Conservation (phyloP, 2,113 vertebrate genomes). For the Atrichornis clamosus region DNA sequence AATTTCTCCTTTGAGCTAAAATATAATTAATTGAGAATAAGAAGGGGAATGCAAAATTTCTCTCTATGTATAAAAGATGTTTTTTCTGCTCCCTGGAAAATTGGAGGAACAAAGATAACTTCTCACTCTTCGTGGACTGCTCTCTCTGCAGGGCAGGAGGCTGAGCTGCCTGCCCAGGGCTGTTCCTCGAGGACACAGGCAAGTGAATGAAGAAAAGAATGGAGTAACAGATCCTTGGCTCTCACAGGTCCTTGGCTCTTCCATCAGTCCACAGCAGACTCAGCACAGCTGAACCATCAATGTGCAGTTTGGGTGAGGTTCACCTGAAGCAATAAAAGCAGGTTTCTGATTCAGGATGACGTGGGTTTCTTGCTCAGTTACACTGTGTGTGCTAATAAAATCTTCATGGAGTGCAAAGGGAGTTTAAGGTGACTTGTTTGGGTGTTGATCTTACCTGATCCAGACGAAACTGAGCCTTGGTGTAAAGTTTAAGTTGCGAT, state of each 20-base stretch:
- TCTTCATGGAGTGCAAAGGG: neutral
- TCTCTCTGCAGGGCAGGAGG: neutral
- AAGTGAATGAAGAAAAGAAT: neutral
- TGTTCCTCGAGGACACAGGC: neutral
- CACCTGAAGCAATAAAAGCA: neutral
- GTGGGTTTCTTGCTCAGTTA: neutral
- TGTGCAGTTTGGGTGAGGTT: neutral
- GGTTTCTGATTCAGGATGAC: neutral
- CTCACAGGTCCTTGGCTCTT: neutral
- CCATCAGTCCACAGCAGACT: no score
- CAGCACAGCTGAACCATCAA: accelerated
- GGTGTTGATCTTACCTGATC: neutral
- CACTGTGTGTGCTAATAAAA: neutral
- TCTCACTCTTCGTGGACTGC: neutral
- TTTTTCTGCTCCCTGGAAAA: neutral
- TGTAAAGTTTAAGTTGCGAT: neutral
- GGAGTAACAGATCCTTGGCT: neutral
- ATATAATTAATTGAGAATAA: neutral
- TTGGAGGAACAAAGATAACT: neutral
- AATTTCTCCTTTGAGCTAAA: neutral
- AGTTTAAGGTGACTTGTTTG: neutral
- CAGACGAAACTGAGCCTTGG: neutral
- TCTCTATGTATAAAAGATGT: neutral
- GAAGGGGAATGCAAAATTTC: neutral
- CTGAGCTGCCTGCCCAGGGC: neutral